phyloP scores from a whole-genome alignment of 2,797 vertebrate genomes.

The Cryptoprocta ferox region DNA sequence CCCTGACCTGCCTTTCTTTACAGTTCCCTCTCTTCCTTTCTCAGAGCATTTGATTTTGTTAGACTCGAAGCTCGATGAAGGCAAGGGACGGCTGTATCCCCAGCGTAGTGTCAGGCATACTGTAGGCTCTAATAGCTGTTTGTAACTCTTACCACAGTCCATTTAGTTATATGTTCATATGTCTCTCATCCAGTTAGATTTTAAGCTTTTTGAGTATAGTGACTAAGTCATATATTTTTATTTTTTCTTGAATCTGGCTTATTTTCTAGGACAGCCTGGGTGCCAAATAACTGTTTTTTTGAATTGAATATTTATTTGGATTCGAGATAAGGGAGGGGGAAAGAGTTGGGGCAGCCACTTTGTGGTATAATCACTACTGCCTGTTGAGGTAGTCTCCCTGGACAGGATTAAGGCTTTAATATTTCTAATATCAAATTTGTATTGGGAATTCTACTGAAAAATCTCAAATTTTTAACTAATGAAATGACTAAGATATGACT shows the following conservation, averaged over 20 bases:
- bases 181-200: neutral
- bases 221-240: neutral
- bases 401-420: neutral
- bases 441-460: constrained; percentile 21
- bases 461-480: constrained; percentile 39
- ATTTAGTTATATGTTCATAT: neutral
- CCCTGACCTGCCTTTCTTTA: neutral
- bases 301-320: neutral
- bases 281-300: neutral
- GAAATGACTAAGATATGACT: neutral
- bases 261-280: neutral
- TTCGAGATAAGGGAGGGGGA: neutral
- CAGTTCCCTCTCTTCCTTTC: neutral
- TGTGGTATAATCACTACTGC: neutral
- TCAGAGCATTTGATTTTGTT: neutral
- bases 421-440: constrained; percentile 14
- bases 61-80: neutral
- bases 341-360: neutral
- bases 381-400: neutral
- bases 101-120: neutral
- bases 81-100: neutral
- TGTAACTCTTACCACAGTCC: neutral
- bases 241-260: neutral
- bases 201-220: neutral
- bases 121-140: neutral